phyloP scores from a whole-genome alignment of 37 sponge, comb jelly and placozoan genomes.

The Mnemiopsis leidyi region DNA sequence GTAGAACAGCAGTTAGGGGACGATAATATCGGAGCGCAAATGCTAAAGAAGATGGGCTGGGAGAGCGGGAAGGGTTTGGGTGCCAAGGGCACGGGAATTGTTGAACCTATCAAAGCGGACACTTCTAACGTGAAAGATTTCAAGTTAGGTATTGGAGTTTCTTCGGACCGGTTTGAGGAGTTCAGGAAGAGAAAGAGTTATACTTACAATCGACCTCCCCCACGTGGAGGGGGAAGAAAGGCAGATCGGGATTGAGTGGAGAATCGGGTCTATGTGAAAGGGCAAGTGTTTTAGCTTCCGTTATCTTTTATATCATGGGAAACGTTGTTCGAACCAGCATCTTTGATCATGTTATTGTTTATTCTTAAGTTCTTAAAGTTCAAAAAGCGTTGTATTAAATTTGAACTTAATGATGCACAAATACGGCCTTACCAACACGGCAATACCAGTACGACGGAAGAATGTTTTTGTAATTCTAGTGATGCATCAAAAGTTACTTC shows the following conservation, averaged over 20 bases:
- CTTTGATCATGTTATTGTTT: no score
- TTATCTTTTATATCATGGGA: no score
- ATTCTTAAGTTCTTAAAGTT: no score
- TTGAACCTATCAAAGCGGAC: constrained; percentile 65
- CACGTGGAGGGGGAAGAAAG: not conserved
- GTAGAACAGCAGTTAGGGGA: constrained; percentile 63
- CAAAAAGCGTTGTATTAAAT: no score
- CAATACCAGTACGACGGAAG: no score
- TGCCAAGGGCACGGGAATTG: constrained; percentile 58
- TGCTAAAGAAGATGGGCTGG: constrained; percentile 69
- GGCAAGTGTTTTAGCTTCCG: no score
- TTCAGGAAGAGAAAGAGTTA: constrained; percentile 87
- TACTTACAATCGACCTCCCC: constrained; percentile 74
- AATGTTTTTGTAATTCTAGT: no score
- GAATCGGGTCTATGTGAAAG: no score
- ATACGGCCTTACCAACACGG: no score
- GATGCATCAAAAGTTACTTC: no score
- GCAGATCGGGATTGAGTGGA: not conserved
- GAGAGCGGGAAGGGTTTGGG: constrained; percentile 66
- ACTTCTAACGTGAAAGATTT: constrained; percentile 75
- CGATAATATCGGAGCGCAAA: constrained; percentile 65
- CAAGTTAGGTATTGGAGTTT: constrained; percentile 69
- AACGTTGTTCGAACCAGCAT: no score
- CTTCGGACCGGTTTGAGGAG: constrained; percentile 79
- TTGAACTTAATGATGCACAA: no score